These are phyloP conservation scores for Epinotia demarniana DNA, from an alignment of 2,888 invertebrate species.

Conservation along the genomic window DNA sequence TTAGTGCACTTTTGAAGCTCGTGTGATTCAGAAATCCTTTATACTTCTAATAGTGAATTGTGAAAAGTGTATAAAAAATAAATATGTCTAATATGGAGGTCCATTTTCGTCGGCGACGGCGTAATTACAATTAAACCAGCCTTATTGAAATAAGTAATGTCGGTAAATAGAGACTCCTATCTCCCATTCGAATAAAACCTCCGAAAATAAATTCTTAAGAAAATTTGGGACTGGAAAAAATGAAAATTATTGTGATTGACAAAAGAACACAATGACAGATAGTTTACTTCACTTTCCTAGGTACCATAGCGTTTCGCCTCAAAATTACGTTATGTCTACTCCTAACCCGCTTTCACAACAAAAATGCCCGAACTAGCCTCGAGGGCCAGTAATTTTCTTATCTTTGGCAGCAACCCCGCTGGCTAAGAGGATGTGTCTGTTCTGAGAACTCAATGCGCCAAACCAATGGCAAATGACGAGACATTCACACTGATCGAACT, in stretches of 20 bases:
- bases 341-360: slow-evolving; percentile 43
- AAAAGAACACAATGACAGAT: slow-evolving; percentile 18
- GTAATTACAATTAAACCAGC: slow-evolving; percentile 35
- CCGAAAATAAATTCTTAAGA: not conserved
- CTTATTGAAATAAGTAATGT: slow-evolving; percentile 37
- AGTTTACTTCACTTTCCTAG: slow-evolving; percentile 21
- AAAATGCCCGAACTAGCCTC: slow-evolving; percentile 43
- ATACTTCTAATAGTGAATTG: slow-evolving; percentile 3
- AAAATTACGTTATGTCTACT: slow-evolving; percentile 34
- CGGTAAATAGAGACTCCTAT: not conserved
- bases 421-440: slow-evolving; percentile 47
- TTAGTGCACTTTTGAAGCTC: slow-evolving; percentile 29
- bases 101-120: slow-evolving; percentile 6
- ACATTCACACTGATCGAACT: slow-evolving; percentile 43
- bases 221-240: no score
- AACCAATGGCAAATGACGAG: slow-evolving; percentile 34
- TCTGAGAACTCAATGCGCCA: slow-evolving; percentile 40
- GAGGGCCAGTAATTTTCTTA: slow-evolving; percentile 48
- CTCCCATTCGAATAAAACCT: slow-evolving; percentile 3
- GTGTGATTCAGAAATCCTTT: slow-evolving; percentile 3
- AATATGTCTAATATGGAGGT: slow-evolving; percentile 8
- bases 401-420: slow-evolving; percentile 46
- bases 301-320: slow-evolving; percentile 21
- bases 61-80: not conserved
- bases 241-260: no score